Evolutionary conservation across 2,113 vertebrate genomes (phyloP).

Genomic region (Pongo abelii): DNA sequence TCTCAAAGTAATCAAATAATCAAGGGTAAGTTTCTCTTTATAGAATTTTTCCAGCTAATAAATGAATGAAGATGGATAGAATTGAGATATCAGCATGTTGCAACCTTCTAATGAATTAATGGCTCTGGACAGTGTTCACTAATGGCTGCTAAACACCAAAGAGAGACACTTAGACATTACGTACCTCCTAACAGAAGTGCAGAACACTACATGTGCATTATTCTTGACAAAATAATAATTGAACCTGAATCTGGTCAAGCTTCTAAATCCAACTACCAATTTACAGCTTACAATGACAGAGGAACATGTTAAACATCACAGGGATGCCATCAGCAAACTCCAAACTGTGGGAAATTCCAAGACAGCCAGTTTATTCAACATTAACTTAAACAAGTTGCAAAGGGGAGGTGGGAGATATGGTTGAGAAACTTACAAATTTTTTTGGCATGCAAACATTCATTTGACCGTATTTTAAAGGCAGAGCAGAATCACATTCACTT

Average conservation of each 20-base stretch:
- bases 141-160: background rate
- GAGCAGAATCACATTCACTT: background rate
- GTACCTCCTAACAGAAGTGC: background rate
- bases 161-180: background rate
- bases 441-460: background rate
- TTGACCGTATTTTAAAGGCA: background rate
- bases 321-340: background rate
- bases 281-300: background rate
- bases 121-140: background rate
- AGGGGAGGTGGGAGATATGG: background rate
- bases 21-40: conserved; percentile 33
- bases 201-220: background rate
- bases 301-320: background rate
- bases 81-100: conserved; percentile 25
- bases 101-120: conserved; percentile 2
- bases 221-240: background rate
- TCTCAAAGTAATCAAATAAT: conserved; percentile 22
- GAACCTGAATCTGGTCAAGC: background rate
- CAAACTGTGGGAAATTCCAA: background rate
- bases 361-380: background rate
- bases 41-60: conserved; percentile 35
- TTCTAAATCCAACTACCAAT: conserved; percentile 8
- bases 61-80: conserved; percentile 21
- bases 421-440: background rate
- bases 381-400: background rate